These are phyloP conservation scores for Pocota personata DNA, from an alignment of 2,888 invertebrate species.

Conservation along the genomic window DNA sequence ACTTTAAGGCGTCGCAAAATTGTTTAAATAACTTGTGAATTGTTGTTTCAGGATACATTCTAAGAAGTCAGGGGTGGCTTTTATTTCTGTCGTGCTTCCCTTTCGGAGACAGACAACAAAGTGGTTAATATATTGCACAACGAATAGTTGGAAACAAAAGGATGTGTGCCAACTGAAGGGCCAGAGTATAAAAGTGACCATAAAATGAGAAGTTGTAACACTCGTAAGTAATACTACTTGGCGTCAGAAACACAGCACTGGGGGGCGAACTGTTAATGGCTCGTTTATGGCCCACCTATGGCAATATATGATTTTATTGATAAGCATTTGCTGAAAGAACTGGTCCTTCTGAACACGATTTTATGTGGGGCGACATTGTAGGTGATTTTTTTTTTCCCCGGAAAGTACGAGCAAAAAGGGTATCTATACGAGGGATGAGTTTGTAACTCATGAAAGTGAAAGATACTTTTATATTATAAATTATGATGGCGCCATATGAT, in stretches of 20 bases:
- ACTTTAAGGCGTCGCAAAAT: constrained; percentile 42
- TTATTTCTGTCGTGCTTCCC: neutral
- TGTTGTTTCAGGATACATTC: neutral
- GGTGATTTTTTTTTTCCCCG: neutral
- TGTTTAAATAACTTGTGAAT: constrained; percentile 33
- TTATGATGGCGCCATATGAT: constrained; percentile 63
- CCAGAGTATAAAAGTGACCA: constrained; percentile 57
- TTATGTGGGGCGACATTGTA: constrained; percentile 30
- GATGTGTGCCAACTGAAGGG: constrained; percentile 6
- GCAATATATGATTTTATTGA: constrained; percentile 63
- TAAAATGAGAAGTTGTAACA: constrained; percentile 58
- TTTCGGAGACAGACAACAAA: constrained; percentile 42
- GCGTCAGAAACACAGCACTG: constrained; percentile 44
- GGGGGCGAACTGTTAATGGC: constrained; percentile 32
- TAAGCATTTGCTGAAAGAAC: constrained; percentile 48
- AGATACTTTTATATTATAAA: constrained; percentile 22
- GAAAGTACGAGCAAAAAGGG: neutral
- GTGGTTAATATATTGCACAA: constrained; percentile 29
- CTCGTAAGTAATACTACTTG: constrained; percentile 41
- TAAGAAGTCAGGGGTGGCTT: neutral
- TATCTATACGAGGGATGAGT: neutral
- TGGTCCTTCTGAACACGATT: constrained; percentile 8
- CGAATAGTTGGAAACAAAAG: neutral
- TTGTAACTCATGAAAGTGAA: neutral
- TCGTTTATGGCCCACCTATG: constrained; percentile 68